Evolutionary conservation across 2,888 invertebrate genomes (phyloP), one percentile per base, ranked within the genome.

Genomic region (Sinelater perroti): DNA sequence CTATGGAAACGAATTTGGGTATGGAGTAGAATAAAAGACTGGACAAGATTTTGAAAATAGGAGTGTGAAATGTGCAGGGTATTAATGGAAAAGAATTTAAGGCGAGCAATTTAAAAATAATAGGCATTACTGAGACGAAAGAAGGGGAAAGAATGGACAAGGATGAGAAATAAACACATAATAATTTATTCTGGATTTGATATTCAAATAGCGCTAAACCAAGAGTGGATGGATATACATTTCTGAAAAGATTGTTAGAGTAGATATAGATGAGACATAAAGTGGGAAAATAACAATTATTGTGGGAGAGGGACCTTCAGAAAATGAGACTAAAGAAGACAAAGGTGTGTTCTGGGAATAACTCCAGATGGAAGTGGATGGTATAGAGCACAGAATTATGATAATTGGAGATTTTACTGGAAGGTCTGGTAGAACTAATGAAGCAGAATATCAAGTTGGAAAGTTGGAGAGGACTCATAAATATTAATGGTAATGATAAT

Each of bases 401-500:
- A 11, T 38, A 16, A 38, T 17, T 2, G n/a, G 42, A 1, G 13
- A 26, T 20, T 20, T 8, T 10, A 33, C 11, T 13, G 33, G 33
- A 3, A n/a, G 33, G 10, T 11, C 6, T 4, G 16, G 18, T 2
- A 17, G 10, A 7, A 36, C 8, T 5, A 5, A 28, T 2, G 5
- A 28, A 2, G 10, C 2, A 5, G 28, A 5, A 3, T 5, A 36
- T 20, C 18, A 17, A 18, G 18, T 36, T 3, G 36, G 36, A 36
- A 18, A 8, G 8, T 36, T 36, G 36, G 18, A 17, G 36, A 36
- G 36, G n/a, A 36, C 17, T 10, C n/a, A 5, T 36, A 36, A 36
- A 36, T 18, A 36, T 10, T 17, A 36, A 36, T 10, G 36, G 20
- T 36, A 36, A 36, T 20, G 36, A 36, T 18, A 36, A 36, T 11